A percentile compares a stretch with the other conserved stretches of the same genome.
These are phyloP conservation scores for Dysmachus trigonus DNA, from an alignment of 2,888 invertebrate genomes.

Conservation along the genomic window DNA sequence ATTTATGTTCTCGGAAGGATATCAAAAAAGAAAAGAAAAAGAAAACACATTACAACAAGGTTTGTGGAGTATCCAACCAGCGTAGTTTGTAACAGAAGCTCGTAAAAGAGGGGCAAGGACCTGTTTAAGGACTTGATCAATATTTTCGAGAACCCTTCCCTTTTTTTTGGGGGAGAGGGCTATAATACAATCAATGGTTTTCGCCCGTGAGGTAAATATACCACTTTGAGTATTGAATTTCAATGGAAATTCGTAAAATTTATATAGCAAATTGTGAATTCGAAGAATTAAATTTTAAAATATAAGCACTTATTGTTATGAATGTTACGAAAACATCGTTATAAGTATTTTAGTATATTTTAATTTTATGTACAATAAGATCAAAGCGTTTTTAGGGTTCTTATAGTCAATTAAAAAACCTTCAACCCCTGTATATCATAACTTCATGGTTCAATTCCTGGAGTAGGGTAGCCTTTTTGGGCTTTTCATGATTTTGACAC, in stretches of 20 bases:
- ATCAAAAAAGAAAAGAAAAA: background rate
- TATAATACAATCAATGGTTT: background rate
- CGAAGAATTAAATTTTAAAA: too few relatives aligned
- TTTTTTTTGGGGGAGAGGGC: background rate
- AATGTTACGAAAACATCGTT: too few relatives aligned
- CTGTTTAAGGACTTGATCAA: background rate
- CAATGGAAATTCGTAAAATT: background rate
- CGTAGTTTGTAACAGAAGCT: background rate
- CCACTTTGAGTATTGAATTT: background rate
- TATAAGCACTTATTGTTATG: too few relatives aligned
- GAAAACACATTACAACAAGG: background rate
- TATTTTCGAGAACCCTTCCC: background rate
- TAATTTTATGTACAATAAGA: too few relatives aligned
- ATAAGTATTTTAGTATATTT: too few relatives aligned
- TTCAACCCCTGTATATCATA: too few relatives aligned
- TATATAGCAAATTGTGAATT: too few relatives aligned
- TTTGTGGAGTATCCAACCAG: background rate
- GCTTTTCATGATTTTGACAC: too few relatives aligned
- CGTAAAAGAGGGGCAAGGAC: background rate
- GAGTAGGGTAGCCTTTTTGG: too few relatives aligned
- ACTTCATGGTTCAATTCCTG: too few relatives aligned
- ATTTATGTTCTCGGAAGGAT: slow-evolving; percentile 6
- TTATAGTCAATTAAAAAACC: too few relatives aligned
- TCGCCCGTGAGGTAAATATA: background rate
- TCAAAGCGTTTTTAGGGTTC: too few relatives aligned